phyloP scores from a whole-genome alignment of 2,797 vertebrate genomes.

The Hydrophis major region DNA sequence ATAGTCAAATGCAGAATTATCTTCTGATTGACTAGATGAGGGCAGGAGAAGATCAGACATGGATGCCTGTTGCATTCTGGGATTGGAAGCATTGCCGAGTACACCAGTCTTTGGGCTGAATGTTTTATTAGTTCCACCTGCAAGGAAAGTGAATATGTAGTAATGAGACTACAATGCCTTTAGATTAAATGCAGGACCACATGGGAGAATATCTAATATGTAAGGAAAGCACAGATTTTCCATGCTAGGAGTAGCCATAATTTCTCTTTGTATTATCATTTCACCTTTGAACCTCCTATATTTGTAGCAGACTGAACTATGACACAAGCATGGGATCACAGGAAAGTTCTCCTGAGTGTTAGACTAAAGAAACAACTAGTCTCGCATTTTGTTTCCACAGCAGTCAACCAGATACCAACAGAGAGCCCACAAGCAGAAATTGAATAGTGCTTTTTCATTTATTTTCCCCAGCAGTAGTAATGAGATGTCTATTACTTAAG shows the following conservation, averaged over 20 bases:
- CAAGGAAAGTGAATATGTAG: no score
- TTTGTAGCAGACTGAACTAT: not conserved
- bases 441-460: not conserved
- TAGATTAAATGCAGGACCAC: not conserved
- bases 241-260: not conserved
- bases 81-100: constrained; percentile 73
- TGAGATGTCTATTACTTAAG: not conserved
- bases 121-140: constrained; percentile 73
- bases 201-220: not conserved
- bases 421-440: not conserved
- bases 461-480: not conserved
- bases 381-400: not conserved
- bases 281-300: not conserved
- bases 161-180: not conserved
- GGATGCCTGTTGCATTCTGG: constrained; percentile 64
- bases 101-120: constrained; percentile 75
- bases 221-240: constrained; percentile 36
- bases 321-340: not conserved
- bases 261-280: not conserved
- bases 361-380: not conserved
- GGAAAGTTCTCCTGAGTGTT: not conserved
- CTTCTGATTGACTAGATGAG: constrained; percentile 73
- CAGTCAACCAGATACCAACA: not conserved
- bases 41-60: constrained; percentile 65
- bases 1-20: constrained; percentile 79